Evolutionary conservation across 2,797 vertebrate species (phyloP).

Genomic region (Pygocentrus nattereri): DNA sequence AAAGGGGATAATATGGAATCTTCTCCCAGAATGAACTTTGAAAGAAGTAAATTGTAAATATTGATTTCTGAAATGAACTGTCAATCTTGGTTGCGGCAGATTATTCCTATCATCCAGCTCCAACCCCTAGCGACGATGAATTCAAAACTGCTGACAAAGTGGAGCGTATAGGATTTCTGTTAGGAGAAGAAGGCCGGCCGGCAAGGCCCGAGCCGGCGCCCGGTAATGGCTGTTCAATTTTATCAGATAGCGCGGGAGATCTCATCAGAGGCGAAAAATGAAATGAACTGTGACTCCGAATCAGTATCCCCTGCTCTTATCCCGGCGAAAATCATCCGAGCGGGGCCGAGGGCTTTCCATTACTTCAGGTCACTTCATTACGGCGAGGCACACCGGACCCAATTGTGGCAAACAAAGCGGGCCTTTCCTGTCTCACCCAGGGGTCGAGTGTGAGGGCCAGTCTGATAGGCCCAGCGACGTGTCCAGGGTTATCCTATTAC

Average conservation of each 20-base stretch:
- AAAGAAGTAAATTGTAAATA: slow-evolving; percentile 99
- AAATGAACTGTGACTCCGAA: slow-evolving; percentile 99
- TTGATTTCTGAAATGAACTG: slow-evolving; percentile 99
- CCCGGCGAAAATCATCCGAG: slow-evolving; percentile 96
- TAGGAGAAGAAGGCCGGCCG: slow-evolving; percentile 82
- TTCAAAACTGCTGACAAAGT: slow-evolving; percentile 99
- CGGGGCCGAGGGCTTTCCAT: slow-evolving; percentile 97
- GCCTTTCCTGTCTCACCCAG: slow-evolving; percentile 94
- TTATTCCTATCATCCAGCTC: slow-evolving; percentile 99
- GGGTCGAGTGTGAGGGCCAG: slow-evolving; percentile 98
- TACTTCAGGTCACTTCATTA: slow-evolving; percentile 99
- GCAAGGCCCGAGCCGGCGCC: slow-evolving; percentile 85
- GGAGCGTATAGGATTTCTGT: slow-evolving; percentile 99
- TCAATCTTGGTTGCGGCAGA: slow-evolving; percentile 98
- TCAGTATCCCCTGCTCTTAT: slow-evolving; percentile 99
- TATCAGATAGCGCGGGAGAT: slow-evolving; percentile 99
- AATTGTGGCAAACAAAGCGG: slow-evolving; percentile 96
- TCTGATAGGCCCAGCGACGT: slow-evolving; percentile 97
- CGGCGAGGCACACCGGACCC: slow-evolving; percentile 90
- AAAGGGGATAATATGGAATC: slow-evolving; percentile 99
- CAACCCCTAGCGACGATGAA: slow-evolving; percentile 89
- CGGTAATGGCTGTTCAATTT: slow-evolving; percentile 99
- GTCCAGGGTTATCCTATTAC: slow-evolving; percentile 99
- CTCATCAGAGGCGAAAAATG: slow-evolving; percentile 99
- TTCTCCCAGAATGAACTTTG: slow-evolving; percentile 99